These are phyloP conservation scores for Phania funesta DNA, from an alignment of 2,888 invertebrate genomes.

Conservation along the genomic window DNA sequence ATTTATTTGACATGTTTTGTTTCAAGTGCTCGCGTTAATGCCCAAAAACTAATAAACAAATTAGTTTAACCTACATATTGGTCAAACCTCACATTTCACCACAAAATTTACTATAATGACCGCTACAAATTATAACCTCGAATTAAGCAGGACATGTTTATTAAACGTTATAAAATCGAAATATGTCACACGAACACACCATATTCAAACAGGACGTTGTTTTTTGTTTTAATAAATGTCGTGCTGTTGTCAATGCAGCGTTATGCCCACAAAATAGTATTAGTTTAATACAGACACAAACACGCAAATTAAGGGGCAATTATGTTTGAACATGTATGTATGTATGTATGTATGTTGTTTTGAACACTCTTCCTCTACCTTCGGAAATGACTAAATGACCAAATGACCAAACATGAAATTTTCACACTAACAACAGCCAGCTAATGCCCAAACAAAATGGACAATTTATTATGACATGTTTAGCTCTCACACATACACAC, in stretches of 20 bases:
- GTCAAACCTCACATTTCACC: slow-evolving; percentile 53
- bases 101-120: slow-evolving; percentile 63
- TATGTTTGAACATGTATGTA: neutral
- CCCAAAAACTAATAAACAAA: slow-evolving; percentile 58
- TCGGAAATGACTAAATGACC: slow-evolving; percentile 50
- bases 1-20: slow-evolving; percentile 21
- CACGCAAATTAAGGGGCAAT: neutral
- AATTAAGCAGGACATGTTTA: slow-evolving; percentile 68
- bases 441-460: slow-evolving; percentile 53
- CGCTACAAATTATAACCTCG: slow-evolving; percentile 65
- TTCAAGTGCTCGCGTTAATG: slow-evolving; percentile 47
- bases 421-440: slow-evolving; percentile 39
- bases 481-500: neutral
- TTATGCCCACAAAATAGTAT: slow-evolving; percentile 10
- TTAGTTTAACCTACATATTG: slow-evolving; percentile 58
- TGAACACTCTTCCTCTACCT: slow-evolving; percentile 18
- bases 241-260: slow-evolving; percentile 40
- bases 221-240: slow-evolving; percentile 56
- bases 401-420: slow-evolving; percentile 60
- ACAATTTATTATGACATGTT: slow-evolving; percentile 65
- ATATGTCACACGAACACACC: slow-evolving; percentile 2
- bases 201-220: slow-evolving; percentile 17
- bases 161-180: slow-evolving; percentile 57
- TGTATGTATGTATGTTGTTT: neutral
- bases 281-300: slow-evolving; percentile 3